A percentile compares a stretch with the other conserved stretches of the same genome.
Evolutionary conservation across 2,113 vertebrate species (phyloP).

Genomic region (Emydura subglobosa): DNA sequence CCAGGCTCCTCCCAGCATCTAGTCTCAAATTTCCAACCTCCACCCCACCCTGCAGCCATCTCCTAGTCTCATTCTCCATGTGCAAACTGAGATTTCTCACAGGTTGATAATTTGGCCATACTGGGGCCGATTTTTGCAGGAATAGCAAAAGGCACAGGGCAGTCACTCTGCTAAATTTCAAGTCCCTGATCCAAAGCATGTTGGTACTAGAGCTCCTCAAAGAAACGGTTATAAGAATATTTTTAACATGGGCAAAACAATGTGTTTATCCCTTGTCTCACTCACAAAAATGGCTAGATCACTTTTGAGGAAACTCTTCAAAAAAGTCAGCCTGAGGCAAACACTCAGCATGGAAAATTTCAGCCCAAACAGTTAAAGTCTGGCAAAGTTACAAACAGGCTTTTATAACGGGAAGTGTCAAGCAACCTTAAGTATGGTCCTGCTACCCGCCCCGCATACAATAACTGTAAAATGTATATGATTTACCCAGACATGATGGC

Average conservation of each 20-base stretch:
- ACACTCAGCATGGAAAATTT: rapidly evolving
- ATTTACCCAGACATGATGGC: conserved; percentile 39
- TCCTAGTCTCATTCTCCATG: background rate
- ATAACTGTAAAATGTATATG: background rate
- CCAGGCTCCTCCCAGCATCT: background rate
- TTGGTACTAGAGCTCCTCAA: background rate
- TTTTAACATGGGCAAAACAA: background rate
- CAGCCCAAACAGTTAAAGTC: background rate
- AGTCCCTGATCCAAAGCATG: background rate
- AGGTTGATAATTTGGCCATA: background rate
- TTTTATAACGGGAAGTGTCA: conserved; percentile 2
- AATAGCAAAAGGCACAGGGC: background rate
- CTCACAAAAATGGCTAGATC: rapidly evolving
- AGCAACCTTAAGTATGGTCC: background rate
- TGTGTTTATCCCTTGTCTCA: background rate
- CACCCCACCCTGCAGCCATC: background rate
- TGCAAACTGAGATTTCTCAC: background rate
- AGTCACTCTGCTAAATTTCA: background rate
- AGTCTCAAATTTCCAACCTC: background rate
- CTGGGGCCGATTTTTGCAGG: background rate
- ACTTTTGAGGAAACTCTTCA: background rate
- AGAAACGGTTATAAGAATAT: background rate
- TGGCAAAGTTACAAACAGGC: background rate
- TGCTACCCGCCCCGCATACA: background rate
- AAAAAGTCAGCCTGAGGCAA: background rate